Evolutionary conservation across 1,140 invertebrate species (phyloP).

Genomic region (Parapsyche elsis): DNA sequence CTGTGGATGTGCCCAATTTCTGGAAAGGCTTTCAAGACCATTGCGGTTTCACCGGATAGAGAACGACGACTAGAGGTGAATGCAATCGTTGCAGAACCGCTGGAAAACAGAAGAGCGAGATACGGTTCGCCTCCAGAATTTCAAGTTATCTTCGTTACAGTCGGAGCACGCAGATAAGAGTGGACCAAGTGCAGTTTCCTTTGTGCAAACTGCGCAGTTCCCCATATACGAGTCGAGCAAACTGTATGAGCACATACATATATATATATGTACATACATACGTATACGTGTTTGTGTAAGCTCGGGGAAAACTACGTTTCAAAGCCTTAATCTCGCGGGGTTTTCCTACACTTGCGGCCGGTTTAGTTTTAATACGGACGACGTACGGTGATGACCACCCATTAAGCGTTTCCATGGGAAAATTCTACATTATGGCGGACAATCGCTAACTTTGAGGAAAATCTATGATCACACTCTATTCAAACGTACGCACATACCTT

Average conservation of each 20-base stretch:
- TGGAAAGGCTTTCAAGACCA: conserved; percentile 15
- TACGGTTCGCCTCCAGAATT: conserved; percentile 47
- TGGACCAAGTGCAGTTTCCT: conserved; percentile 37
- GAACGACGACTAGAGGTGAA: conserved; percentile 16
- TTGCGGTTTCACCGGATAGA: conserved; percentile 30
- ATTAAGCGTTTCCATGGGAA: conserved; percentile 48
- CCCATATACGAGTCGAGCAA: no score
- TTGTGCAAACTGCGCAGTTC: conserved; percentile 30
- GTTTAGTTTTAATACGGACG: conserved; percentile 54
- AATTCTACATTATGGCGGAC: not conserved
- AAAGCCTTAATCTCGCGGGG: conserved; percentile 52
- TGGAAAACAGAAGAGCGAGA: not conserved
- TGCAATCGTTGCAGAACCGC: conserved; percentile 10
- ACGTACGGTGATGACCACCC: conserved; percentile 50
- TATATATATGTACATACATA: not conserved
- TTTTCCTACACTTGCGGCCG: conserved; percentile 45
- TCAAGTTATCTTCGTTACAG: conserved; percentile 55
- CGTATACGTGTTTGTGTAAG: not conserved
- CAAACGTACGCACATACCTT: not conserved
- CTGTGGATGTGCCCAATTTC: conserved; percentile 31
- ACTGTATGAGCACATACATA: not conserved
- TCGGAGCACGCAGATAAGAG: conserved; percentile 52
- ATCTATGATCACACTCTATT: not conserved
- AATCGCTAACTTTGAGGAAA: not conserved
- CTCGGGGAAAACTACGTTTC: not conserved